A percentile compares a stretch with the other conserved stretches of the same genome.
These are phyloP conservation scores for Gambusia affinis DNA, from an alignment of 2,113 vertebrate genomes.

Conservation along the genomic window DNA sequence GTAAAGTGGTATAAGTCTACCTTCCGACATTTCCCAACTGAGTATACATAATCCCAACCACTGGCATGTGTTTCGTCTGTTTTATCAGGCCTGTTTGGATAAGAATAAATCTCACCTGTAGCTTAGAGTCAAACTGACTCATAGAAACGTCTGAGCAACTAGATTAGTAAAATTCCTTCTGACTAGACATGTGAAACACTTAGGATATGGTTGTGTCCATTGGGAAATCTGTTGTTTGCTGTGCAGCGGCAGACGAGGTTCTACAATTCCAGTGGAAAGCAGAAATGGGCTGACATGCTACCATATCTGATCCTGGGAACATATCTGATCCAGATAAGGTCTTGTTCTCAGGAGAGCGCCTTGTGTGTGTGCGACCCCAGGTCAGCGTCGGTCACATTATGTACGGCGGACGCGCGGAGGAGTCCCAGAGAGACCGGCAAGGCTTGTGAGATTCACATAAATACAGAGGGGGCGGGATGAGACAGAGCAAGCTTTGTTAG, in stretches of 20 bases:
- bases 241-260: not conserved
- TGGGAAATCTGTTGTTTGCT: not conserved
- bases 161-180: not conserved
- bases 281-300: slow-evolving; percentile 12
- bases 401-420: not conserved
- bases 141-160: not conserved
- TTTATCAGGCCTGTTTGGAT: not conserved
- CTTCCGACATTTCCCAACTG: slow-evolving; percentile 10
- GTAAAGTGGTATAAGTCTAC: not conserved
- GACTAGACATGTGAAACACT: not conserved
- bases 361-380: not conserved
- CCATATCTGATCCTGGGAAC: slow-evolving; percentile 36
- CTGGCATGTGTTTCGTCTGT: slow-evolving; percentile 1
- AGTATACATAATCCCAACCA: slow-evolving; percentile 4
- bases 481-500: slow-evolving; percentile 59
- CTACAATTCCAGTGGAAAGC: not conserved
- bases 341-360: not conserved
- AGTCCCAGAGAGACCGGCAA: slow-evolving; percentile 7
- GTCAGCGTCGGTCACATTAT: not conserved
- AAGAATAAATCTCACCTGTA: not conserved
- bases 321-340: slow-evolving; percentile 24
- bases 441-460: slow-evolving; percentile 37
- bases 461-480: slow-evolving; percentile 9
- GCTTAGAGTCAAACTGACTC: not conserved
- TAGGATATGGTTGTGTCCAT: not conserved